Base-by-base conservation (phyloP, 53 echinoderm and acorn worm species). In the Arbacia lixula region DNA sequence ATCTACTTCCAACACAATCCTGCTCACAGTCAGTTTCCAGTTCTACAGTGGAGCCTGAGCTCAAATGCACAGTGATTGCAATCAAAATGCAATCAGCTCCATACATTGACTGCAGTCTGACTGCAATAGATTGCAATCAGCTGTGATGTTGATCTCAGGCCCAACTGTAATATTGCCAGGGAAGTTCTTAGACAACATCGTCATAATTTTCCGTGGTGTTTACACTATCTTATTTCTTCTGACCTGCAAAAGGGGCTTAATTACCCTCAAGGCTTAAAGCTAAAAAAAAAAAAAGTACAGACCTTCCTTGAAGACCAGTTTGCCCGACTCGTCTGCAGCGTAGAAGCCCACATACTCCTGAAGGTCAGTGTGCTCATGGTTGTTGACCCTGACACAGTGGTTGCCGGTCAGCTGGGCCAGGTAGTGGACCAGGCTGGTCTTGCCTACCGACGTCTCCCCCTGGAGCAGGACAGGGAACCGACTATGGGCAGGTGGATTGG, bases 301-400 rank as follows among this genome's bases (percentile, higher is more conserved):
- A 94, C 99, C 99, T 94, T 99, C 99, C 56, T 92, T 99, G 89
- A 99, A 99, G 29, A 94, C 92, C 27, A 99, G 87, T 30, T 99
- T 99, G 65, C 99, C 99, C 21, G 71, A 92, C 83, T 94, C 94
- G 57, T 99, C 99, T 2, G 99, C 99, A 6, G 99, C 99, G 72
- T 99, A 99, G 89, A 99, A 99, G n/a, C 99, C 99, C 4, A 99
- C 94, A 53, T 99, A 99, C 49, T 99, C 99, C 78, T 99, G 99
- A 12, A 99, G 88, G 53, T 99, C 99, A 24, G 99, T 99, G 86
- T 99, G 99, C 46, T 99, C 99, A 53, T 99, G 99, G 85, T 99
- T 99, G 89, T 99, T 99, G n/a, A 99, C 99, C 51, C 99, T 58
- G 0, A 99, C 94, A 60, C 99, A 99, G 31, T 89, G 89, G 83